Percentiles rank a stretch among this genome's conserved stretches.
phyloP scores from a whole-genome alignment of 1,140 invertebrate species.

The Aphidius ervi region DNA sequence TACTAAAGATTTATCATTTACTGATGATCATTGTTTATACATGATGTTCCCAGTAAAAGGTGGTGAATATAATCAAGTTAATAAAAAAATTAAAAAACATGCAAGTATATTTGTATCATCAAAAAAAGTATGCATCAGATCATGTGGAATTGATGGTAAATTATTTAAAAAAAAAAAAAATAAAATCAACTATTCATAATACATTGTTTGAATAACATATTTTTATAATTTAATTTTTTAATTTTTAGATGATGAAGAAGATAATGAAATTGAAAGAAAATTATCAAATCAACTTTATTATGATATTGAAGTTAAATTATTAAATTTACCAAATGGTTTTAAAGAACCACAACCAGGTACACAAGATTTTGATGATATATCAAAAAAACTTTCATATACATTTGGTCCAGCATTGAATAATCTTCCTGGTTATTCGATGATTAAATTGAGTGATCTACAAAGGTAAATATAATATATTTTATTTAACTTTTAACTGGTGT shows the following conservation, averaged over 20 bases:
- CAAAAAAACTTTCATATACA: slow-evolving; percentile 62
- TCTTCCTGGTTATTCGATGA: slow-evolving; percentile 69
- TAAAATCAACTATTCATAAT: no score
- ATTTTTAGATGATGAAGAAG: slow-evolving; percentile 40
- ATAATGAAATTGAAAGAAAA: slow-evolving; percentile 58
- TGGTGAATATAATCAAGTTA: slow-evolving; percentile 75
- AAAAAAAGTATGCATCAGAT: slow-evolving; percentile 77
- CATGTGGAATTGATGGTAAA: slow-evolving; percentile 65
- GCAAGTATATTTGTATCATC: slow-evolving; percentile 70
- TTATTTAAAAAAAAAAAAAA: not conserved
- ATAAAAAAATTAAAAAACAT: slow-evolving; percentile 84
- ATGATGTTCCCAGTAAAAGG: slow-evolving; percentile 86
- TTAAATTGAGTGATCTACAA: slow-evolving; percentile 66
- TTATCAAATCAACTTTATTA: slow-evolving; percentile 63
- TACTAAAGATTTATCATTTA: slow-evolving; percentile 74
- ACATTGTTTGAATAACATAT: no score
- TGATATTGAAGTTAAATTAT: slow-evolving; percentile 68
- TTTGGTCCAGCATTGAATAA: slow-evolving; percentile 61
- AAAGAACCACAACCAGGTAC: slow-evolving; percentile 64
- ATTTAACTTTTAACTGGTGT: not conserved
- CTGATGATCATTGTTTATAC: slow-evolving; percentile 77
- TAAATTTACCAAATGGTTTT: slow-evolving; percentile 73
- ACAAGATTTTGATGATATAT: slow-evolving; percentile 69
- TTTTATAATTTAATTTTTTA: no score
- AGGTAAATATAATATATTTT: slow-evolving; percentile 55